Evolutionary conservation across 2,888 invertebrate species (phyloP).

Genomic region (Atherix ibis): DNA sequence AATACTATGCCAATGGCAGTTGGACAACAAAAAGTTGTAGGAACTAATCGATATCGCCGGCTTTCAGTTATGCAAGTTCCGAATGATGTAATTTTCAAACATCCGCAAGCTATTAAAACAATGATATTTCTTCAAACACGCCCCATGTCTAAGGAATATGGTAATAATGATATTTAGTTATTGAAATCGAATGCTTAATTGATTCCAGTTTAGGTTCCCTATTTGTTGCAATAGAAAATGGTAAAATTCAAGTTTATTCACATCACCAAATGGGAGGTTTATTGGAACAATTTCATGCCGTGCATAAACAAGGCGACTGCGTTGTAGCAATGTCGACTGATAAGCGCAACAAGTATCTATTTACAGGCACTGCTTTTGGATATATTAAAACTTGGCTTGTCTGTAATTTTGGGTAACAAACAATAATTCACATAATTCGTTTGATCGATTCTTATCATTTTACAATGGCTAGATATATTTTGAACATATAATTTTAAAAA

Average conservation of each 20-base stretch:
- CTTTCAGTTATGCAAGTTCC: slow-evolving; percentile 34
- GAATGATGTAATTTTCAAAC: too few relatives aligned
- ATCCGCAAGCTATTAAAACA: slow-evolving; percentile 45
- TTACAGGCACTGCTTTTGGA: slow-evolving; percentile 54
- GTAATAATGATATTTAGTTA: slow-evolving; percentile 13
- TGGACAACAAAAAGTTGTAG: not conserved
- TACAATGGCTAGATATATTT: too few relatives aligned
- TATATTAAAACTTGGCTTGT: slow-evolving; percentile 71
- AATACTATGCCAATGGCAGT: too few relatives aligned
- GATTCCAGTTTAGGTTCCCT: slow-evolving; percentile 41
- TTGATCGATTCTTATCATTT: slow-evolving; percentile 8
- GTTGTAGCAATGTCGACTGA: slow-evolving; percentile 52
- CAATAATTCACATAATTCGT: slow-evolving; percentile 6
- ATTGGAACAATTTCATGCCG: slow-evolving; percentile 50
- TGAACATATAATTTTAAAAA: too few relatives aligned
- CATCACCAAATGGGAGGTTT: slow-evolving; percentile 60
- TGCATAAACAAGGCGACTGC: slow-evolving; percentile 46
- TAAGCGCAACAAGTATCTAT: slow-evolving; percentile 49
- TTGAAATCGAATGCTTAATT: not conserved
- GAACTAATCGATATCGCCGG: slow-evolving; percentile 17
- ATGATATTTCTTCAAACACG: slow-evolving; percentile 51
- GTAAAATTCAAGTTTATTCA: slow-evolving; percentile 65
- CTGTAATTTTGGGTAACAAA: slow-evolving; percentile 41
- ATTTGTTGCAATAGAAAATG: slow-evolving; percentile 57
- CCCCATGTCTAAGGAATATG: slow-evolving; percentile 34